Base-by-base conservation (phyloP, 1,140 invertebrate genomes). In the Drosophila orosa region DNA sequence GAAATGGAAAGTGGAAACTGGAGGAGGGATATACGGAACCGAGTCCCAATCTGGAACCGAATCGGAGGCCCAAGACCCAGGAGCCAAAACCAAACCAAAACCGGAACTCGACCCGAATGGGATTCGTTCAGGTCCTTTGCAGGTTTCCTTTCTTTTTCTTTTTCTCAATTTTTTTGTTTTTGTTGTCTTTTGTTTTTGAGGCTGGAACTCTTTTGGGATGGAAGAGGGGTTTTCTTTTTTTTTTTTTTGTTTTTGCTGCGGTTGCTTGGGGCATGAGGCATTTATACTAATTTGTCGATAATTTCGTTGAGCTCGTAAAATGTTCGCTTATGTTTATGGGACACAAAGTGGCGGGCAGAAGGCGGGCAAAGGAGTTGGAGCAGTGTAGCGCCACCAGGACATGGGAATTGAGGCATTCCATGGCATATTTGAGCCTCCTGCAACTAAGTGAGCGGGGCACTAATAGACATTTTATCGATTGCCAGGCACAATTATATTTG, bases 201-300 rank as follows among this genome's bases (percentile, higher is more conserved):
- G 31, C 12, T 15, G 8, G 19, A 62, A 40, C 35, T 62, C 54
- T 59, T 60, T 17, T 37, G 54, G 19, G 35, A 40, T 10, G 54
- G 52, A 8, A 31, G 42, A 12, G 12, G 22, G 24, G 12, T 48
- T 17, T 3, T 4, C 3, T 45, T 3, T 24, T 9, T 29, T 17
- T 48, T 29, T 29, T 17, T 31, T 24, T 24, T 37, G 15, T 39
- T 39, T 42, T 42, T 19, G 40, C n/a, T 50, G 47, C 17, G 31
- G 19, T 15, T 7, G 29, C 48, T 33, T 19, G 39, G 22, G 57
- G 57, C 74, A 78, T 68, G 63, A 72, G 78, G 74, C 78, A 87
- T 82, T 86, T 87, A 82, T 86, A 86, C 75, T 86, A 87, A 87
- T 86, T 86, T 86, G 74, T 69, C 82, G 79, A 86, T 87, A 86